phyloP scores from a whole-genome alignment of 92 coral and sea anemone genomes.

The Phenganax marumi region DNA sequence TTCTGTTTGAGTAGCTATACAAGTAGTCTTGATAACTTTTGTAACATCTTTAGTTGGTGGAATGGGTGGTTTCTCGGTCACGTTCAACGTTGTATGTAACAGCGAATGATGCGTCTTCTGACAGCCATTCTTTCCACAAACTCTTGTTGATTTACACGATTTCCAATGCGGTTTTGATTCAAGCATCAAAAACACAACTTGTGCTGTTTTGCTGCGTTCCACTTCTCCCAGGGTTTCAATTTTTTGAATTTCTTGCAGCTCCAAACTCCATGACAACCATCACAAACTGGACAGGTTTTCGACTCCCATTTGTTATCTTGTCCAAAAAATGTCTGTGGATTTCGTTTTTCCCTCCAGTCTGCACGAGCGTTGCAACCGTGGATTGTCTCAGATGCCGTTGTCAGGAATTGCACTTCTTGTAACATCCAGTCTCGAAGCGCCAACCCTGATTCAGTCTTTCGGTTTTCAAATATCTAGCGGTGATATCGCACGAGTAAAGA shows the following conservation, averaged over 20 bases:
- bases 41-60: neutral
- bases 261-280: neutral
- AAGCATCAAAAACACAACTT: slow-evolving; percentile 25
- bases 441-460: neutral
- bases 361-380: neutral
- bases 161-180: neutral
- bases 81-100: neutral
- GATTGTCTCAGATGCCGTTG: no score
- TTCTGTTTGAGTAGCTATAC: neutral
- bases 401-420: neutral
- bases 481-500: slow-evolving; percentile 16
- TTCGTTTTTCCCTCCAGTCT: neutral
- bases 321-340: no score
- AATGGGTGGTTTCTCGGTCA: neutral
- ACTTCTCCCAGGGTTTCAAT: neutral
- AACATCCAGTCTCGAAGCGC: neutral
- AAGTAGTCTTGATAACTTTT: neutral
- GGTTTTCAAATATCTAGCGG: slow-evolving; percentile 22
- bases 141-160: neutral
- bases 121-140: neutral
- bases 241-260: neutral
- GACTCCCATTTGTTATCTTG: neutral
- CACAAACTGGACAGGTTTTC: neutral
- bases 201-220: slow-evolving; percentile 13
- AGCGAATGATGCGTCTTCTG: neutral